These are phyloP conservation scores for Scaptomyza pallida DNA, from an alignment of 1,140 invertebrate genomes.

Conservation along the genomic window DNA sequence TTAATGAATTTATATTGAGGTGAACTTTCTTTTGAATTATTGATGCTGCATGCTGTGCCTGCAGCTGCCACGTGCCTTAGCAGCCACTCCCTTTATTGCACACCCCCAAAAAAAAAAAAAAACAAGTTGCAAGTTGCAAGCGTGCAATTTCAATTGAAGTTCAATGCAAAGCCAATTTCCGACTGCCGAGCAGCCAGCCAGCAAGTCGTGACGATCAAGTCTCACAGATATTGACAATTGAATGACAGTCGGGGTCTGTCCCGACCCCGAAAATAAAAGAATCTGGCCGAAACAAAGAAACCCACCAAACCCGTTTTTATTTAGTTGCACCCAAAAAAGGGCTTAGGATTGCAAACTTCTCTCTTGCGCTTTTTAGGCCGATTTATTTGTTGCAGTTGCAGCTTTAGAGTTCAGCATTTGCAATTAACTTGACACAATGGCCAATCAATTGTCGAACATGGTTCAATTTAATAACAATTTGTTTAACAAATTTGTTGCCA, in stretches of 20 bases:
- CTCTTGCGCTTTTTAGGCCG: too few species aligned
- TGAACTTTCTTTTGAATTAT: slow-evolving; percentile 40
- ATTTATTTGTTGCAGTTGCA: neutral
- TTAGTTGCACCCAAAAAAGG: slow-evolving; percentile 10
- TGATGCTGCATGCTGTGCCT: slow-evolving; percentile 33
- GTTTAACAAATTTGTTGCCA: slow-evolving; percentile 62
- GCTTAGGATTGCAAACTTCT: slow-evolving; percentile 1
- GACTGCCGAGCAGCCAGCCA: slow-evolving; percentile 11
- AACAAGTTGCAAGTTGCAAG: slow-evolving; percentile 20
- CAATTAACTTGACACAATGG: slow-evolving; percentile 53
- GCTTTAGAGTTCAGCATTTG: slow-evolving; percentile 1
- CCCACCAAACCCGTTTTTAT: slow-evolving; percentile 21
- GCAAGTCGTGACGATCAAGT: slow-evolving; percentile 61
- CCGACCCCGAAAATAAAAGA: neutral
- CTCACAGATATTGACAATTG: slow-evolving; percentile 72
- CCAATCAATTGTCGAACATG: slow-evolving; percentile 47
- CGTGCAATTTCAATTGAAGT: slow-evolving; percentile 60
- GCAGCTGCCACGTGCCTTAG: slow-evolving; percentile 61
- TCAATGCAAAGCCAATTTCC: slow-evolving; percentile 57
- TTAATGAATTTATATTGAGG: slow-evolving; percentile 1
- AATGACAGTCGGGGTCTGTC: slow-evolving; percentile 62
- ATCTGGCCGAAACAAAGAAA: neutral
- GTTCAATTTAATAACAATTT: slow-evolving; percentile 68
- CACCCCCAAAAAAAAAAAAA: too few species aligned
- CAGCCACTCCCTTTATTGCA: slow-evolving; percentile 34